Conservation (phyloP, 2,113 vertebrate genomes). For the Limnothrissa miodon region DNA sequence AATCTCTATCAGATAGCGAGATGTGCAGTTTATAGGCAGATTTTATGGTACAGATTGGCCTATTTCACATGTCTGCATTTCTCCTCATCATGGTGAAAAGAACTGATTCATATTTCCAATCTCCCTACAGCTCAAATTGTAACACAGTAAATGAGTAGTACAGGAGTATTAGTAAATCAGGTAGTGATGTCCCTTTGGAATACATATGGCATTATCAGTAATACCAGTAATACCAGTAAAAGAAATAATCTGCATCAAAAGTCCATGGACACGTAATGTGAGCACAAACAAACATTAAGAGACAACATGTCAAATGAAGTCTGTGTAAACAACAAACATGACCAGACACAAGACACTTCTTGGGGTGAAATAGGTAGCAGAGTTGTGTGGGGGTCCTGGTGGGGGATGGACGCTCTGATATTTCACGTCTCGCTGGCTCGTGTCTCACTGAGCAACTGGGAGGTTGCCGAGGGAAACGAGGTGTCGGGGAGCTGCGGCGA, state of each 20-base stretch:
- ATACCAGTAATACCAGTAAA: not conserved
- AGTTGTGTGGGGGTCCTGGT: not conserved
- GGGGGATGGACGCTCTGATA: not conserved
- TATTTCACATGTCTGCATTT: not conserved
- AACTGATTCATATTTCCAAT: not conserved
- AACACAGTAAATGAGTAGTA: not conserved
- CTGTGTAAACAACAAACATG: not conserved
- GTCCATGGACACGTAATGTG: not conserved
- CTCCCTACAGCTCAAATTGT: not conserved
- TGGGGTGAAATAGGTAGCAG: not conserved
- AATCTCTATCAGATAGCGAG: not conserved
- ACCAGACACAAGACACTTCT: not conserved
- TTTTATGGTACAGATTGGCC: not conserved
- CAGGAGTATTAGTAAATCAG: not conserved
- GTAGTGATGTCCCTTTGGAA: not conserved
- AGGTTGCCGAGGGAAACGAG: conserved; percentile 45
- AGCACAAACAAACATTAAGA: conserved; percentile 25
- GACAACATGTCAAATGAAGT: not conserved
- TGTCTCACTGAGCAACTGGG: conserved; percentile 50
- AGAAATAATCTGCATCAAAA: not conserved
- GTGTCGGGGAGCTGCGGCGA: conserved; percentile 63
- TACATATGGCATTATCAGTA: not conserved
- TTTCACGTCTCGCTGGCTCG: conserved; percentile 31
- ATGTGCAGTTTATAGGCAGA: not conserved
- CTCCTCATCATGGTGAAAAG: not conserved